These are phyloP conservation scores for Heterochromis multidens DNA, from an alignment of 2,113 vertebrate species.

Conservation along the genomic window DNA sequence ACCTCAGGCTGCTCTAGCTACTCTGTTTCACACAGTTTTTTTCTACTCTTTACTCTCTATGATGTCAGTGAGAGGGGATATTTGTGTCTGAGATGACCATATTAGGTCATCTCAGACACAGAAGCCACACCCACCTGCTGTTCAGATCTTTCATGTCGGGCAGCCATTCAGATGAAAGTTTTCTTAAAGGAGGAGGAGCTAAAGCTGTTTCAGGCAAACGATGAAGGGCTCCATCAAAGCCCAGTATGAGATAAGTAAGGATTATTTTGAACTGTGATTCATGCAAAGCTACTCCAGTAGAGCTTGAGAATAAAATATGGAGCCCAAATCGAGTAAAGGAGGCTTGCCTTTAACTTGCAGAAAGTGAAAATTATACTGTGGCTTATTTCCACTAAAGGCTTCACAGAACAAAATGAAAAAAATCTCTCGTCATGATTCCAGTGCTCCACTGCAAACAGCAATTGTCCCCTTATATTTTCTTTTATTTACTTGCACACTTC, in stretches of 20 bases:
- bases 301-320: not conserved
- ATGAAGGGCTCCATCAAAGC: not conserved
- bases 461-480: fast-evolving
- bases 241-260: fast-evolving
- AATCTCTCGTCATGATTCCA: not conserved
- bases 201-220: not conserved
- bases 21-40: not conserved
- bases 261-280: not conserved
- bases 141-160: not conserved
- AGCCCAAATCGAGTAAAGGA: not conserved
- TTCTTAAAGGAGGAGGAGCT: not conserved
- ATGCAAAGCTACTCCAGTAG: not conserved
- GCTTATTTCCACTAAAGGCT: not conserved
- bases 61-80: not conserved
- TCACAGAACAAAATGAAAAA: not conserved
- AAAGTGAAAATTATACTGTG: not conserved
- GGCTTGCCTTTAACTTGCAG: not conserved
- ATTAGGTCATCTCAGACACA: too few species aligned
- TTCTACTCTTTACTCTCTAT: fast-evolving
- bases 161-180: not conserved
- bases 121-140: too few species aligned
- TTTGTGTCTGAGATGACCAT: too few species aligned
- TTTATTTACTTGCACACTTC: too few species aligned
- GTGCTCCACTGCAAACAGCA: not conserved
- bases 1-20: not conserved